These are phyloP conservation scores for Nannobrachium achirus DNA, from an alignment of 2,113 vertebrate species.

Conservation along the genomic window DNA sequence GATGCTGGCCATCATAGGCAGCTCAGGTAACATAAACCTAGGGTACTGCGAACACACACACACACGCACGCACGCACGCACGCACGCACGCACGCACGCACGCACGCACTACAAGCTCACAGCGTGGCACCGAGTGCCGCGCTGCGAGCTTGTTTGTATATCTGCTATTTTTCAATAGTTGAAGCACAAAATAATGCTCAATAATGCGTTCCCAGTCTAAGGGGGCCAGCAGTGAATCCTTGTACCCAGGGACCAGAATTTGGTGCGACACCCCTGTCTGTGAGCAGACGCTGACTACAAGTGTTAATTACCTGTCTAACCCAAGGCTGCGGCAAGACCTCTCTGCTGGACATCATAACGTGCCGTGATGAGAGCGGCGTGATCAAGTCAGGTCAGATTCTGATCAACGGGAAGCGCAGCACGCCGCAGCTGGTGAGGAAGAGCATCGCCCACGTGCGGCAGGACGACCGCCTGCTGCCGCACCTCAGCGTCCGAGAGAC, in stretches of 20 bases:
- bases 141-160: too few relatives aligned
- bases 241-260: too few relatives aligned
- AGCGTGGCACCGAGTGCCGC: too few relatives aligned
- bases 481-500: constrained; percentile 94
- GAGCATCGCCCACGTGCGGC: constrained; percentile 89
- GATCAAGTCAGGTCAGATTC: constrained; percentile 84
- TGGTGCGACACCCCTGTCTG: too few relatives aligned
- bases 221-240: too few relatives aligned
- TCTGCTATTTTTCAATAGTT: too few relatives aligned
- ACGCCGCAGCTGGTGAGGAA: constrained; percentile 88
- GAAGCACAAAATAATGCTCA: too few relatives aligned
- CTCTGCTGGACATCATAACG: constrained; percentile 91
- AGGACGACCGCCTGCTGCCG: constrained; percentile 92
- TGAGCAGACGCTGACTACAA: too few relatives aligned
- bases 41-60: background rate
- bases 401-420: constrained; percentile 86
- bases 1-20: constrained; percentile 95
- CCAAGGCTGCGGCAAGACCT: constrained; percentile 89
- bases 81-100: background rate
- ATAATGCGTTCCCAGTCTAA: too few relatives aligned
- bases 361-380: constrained; percentile 86
- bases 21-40: constrained; percentile 82
- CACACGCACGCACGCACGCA: constrained; percentile 7
- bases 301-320: background rate
- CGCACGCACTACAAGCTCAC: background rate